These are phyloP conservation scores for Aleiodes sp. DNA, from an alignment of 1,140 invertebrate genomes.

Conservation along the genomic window DNA sequence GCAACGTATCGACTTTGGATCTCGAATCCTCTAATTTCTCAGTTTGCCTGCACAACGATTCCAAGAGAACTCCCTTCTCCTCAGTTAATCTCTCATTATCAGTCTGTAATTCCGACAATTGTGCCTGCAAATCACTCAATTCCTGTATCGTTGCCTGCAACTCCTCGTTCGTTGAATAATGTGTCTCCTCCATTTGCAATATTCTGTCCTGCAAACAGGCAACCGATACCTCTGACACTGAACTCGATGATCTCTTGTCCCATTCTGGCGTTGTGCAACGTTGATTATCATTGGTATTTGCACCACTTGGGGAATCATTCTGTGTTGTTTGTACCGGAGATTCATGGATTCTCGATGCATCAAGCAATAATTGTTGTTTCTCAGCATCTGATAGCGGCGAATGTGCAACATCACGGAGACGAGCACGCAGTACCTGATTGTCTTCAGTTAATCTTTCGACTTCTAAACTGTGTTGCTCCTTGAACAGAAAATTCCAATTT, in stretches of 20 bases:
- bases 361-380: conserved; percentile 78
- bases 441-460: conserved; percentile 76
- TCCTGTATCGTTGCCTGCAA: conserved; percentile 94
- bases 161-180: conserved; percentile 90
- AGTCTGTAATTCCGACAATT: conserved; percentile 84
- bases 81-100: conserved; percentile 88
- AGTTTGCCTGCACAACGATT: conserved; percentile 91
- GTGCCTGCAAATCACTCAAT: conserved; percentile 86
- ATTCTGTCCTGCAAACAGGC: conserved; percentile 93
- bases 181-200: conserved; percentile 76
- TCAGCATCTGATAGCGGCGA: conserved; percentile 84
- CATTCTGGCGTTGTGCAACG: conserved; percentile 80
- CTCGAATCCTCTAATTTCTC: conserved; percentile 88
- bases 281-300: conserved; percentile 69
- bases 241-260: conserved; percentile 87
- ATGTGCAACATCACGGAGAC: conserved; percentile 79
- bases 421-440: conserved; percentile 76
- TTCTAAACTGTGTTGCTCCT: conserved; percentile 73
- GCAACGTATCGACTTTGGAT: conserved; percentile 77
- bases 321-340: conserved; percentile 67
- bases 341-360: conserved; percentile 73
- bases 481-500: neutral
- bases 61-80: conserved; percentile 88
- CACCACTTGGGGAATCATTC: conserved; percentile 37
- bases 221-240: conserved; percentile 88